These are phyloP conservation scores for Hyles vespertilio DNA, from an alignment of 1,140 invertebrate genomes.

Conservation along the genomic window DNA sequence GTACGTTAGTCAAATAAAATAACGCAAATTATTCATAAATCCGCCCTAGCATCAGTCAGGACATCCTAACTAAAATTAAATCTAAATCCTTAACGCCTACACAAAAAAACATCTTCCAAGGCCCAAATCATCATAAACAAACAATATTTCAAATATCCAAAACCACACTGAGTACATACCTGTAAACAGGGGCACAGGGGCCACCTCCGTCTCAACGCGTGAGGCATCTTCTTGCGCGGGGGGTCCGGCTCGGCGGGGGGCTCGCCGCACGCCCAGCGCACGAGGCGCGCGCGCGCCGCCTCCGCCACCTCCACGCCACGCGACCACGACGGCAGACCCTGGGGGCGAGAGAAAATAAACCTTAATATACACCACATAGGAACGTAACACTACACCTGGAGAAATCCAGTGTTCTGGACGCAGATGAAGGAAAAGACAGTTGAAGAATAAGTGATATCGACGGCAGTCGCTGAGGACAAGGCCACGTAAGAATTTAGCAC, in stretches of 20 bases:
- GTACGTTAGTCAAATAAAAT: too few species aligned
- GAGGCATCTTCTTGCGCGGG: constrained; percentile 66
- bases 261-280: constrained; percentile 65
- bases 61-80: too few species aligned
- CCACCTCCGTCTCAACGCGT: constrained; percentile 56
- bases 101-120: background rate
- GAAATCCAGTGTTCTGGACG: too few species aligned
- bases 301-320: constrained; percentile 67
- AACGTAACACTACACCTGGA: too few species aligned
- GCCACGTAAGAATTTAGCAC: too few species aligned
- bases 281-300: constrained; percentile 63
- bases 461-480: too few species aligned
- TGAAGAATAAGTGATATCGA: too few species aligned
- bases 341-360: constrained; percentile 2
- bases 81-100: too few species aligned
- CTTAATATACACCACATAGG: background rate
- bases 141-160: too few species aligned
- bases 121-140: background rate
- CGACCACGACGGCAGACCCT: constrained; percentile 67
- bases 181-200: constrained; percentile 63
- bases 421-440: too few species aligned
- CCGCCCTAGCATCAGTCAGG: too few species aligned
- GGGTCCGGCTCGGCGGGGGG: constrained; percentile 46
- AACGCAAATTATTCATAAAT: too few species aligned
- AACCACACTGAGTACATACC: constrained; percentile 20